Base-by-base conservation (phyloP, 92 coral and sea anemone genomes). In the Phymanthus crucifer region DNA sequence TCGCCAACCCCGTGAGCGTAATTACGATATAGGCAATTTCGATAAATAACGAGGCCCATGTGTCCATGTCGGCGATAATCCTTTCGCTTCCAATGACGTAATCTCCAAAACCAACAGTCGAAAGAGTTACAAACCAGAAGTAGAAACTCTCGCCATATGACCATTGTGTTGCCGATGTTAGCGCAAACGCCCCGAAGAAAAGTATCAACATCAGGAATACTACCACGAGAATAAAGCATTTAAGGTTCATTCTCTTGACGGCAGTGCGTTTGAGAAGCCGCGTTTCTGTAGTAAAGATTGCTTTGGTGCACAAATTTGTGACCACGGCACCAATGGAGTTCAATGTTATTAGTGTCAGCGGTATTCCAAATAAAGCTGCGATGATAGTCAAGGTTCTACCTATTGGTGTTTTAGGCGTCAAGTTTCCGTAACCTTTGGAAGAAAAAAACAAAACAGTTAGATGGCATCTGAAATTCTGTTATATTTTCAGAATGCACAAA, bases 101-200 rank as follows among this genome's bases (percentile, higher is more conserved):
- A 33, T 80, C 85, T 23, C 85, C 85, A 61, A 81, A 81, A 17
- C 85, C 85, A 38, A 81, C 65, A 11, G 85, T 81, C 2, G 85
- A 67, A 32, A 81, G 61, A 40, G 85, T 72, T 9, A 81, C 40
- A 23, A 81, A 81, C 48, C 50, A 45, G 17, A 37, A 80, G 71
- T 67, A 80, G 32, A 80, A 32, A n/a, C 56, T 43, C 9, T 78
- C 71, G 6, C 38, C 19, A 40, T 18, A 24, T 21, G 82, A 38
- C 82, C 82, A 78, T 2, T 29, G 9, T 3, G 73, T 65, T 24
- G 36, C 4, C n/a, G 27, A 21, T n/a, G 71, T 21, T 18, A 68
- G 1, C 10, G 26, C n/a, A 16, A 18, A 13, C 21, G 48, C 34
- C 32, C 82, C 74, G 12, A 24, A 16, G 19, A 73, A 9, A 6